Percentiles rank a stretch among this genome's conserved stretches.
phyloP scores from a whole-genome alignment of 2,797 vertebrate genomes.

The Centropyge bicolor region DNA sequence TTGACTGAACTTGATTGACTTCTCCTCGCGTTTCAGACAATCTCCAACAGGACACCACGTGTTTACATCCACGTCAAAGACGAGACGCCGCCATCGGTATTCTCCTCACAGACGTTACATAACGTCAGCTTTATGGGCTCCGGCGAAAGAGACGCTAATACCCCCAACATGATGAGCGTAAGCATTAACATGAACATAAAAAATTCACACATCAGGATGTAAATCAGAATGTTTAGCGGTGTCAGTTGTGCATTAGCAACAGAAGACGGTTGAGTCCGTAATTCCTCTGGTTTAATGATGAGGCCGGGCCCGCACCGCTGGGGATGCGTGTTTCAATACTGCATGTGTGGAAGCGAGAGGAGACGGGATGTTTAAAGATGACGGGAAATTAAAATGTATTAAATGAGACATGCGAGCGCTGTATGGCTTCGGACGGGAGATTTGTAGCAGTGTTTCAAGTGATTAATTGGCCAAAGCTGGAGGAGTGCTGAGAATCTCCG shows the following conservation, averaged over 20 bases:
- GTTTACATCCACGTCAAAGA: slow-evolving; percentile 26
- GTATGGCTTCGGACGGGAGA: slow-evolving; percentile 35
- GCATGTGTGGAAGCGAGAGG: slow-evolving; percentile 29
- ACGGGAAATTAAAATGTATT: slow-evolving; percentile 55
- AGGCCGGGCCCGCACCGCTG: slow-evolving; percentile 38
- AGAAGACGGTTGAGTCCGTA: slow-evolving; percentile 44
- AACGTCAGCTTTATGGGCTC: slow-evolving; percentile 65
- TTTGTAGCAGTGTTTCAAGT: slow-evolving; percentile 44
- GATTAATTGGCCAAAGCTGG: slow-evolving; percentile 55
- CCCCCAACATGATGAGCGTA: slow-evolving; percentile 61
- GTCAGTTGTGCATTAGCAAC: slow-evolving; percentile 52
- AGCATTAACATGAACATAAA: slow-evolving; percentile 59
- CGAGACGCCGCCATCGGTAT: slow-evolving; percentile 43
- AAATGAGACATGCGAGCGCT: slow-evolving; percentile 41
- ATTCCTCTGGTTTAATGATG: slow-evolving; percentile 58
- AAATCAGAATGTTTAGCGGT: slow-evolving; percentile 63
- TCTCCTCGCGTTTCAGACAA: slow-evolving; percentile 51
- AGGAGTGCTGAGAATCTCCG: slow-evolving; percentile 20
- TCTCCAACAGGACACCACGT: slow-evolving; percentile 59
- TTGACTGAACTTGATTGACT: slow-evolving; percentile 66
- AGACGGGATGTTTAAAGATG: slow-evolving; percentile 50
- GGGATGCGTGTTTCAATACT: slow-evolving; percentile 57
- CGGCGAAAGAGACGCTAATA: slow-evolving; percentile 70
- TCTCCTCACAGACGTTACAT: slow-evolving; percentile 49
- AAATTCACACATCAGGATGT: slow-evolving; percentile 61